Evolutionary conservation across 1,140 invertebrate species (phyloP).

Genomic region (Acromyrmex heyeri): DNA sequence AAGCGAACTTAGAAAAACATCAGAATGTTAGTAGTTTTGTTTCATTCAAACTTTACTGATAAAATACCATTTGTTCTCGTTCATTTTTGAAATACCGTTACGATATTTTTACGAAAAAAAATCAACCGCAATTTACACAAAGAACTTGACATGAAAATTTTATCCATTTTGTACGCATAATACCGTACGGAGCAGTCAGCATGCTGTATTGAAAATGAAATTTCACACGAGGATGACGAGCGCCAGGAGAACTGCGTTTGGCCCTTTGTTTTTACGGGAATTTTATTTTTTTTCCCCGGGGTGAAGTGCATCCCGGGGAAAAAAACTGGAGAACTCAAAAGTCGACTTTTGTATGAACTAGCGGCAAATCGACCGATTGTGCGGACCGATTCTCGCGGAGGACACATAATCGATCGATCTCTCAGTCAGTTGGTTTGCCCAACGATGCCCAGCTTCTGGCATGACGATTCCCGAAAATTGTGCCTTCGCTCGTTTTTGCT

Average conservation of each 20-base stretch:
- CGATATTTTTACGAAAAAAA: slow-evolving; percentile 15
- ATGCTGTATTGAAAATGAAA: slow-evolving; percentile 33
- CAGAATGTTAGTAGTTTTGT: background rate
- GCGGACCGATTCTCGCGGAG: background rate
- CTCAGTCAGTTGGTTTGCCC: slow-evolving; percentile 36
- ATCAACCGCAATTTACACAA: background rate
- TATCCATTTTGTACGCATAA: slow-evolving; percentile 21
- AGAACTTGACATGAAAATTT: slow-evolving; percentile 35
- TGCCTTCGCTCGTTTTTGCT: slow-evolving; percentile 54
- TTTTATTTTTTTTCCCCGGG: slow-evolving; percentile 20
- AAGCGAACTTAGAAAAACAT: background rate
- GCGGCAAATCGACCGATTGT: slow-evolving; percentile 46
- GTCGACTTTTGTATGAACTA: slow-evolving; percentile 33
- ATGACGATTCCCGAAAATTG: slow-evolving; percentile 50
- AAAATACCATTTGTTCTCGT: background rate
- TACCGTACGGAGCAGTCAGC: background rate
- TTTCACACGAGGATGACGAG: slow-evolving; percentile 34
- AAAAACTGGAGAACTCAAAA: slow-evolving; percentile 34
- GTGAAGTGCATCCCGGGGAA: background rate
- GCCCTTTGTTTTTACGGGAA: slow-evolving; percentile 35
- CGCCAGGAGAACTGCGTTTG: slow-evolving; percentile 1
- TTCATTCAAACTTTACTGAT: background rate
- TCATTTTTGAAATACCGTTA: background rate
- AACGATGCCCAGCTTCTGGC: slow-evolving; percentile 53
- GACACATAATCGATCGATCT: slow-evolving; percentile 37